A percentile compares a stretch with the other conserved stretches of the same genome.
Conservation (phyloP, 1,140 invertebrate genomes). For the Drosophila kanapiae region DNA sequence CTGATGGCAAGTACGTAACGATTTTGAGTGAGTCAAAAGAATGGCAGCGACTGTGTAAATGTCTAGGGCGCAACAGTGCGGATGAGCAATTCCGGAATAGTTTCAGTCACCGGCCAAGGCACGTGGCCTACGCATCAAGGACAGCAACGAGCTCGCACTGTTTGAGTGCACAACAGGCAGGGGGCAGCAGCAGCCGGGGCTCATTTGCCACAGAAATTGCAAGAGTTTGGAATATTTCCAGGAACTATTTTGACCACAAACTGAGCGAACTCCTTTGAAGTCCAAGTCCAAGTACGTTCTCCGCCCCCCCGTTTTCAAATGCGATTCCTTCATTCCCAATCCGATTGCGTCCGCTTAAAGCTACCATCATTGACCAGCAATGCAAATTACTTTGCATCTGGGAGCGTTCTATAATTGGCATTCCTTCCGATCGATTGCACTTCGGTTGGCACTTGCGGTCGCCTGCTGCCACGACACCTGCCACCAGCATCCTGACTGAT, state of each 20-base stretch:
- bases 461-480: conserved; percentile 1
- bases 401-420: conserved; percentile 33
- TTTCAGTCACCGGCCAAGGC: conserved; percentile 1
- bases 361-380: conserved; percentile 8
- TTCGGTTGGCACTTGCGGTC: not conserved
- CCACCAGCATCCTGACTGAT: not conserved
- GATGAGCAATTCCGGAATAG: conserved; percentile 46
- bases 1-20: not conserved
- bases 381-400: conserved; percentile 29
- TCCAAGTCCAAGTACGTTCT: not conserved
- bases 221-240: conserved; percentile 23
- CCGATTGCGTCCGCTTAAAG: conserved; percentile 9
- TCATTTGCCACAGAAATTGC: conserved; percentile 23
- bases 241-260: conserved; percentile 23
- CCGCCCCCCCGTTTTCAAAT: not conserved
- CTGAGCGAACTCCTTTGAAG: conserved; percentile 11
- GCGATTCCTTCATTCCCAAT: conserved; percentile 5
- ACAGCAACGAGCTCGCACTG: not conserved
- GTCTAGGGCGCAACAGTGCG: conserved; percentile 33
- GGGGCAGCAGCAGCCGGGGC: not conserved
- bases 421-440: conserved; percentile 26
- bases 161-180: not conserved
- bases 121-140: conserved; percentile 2
- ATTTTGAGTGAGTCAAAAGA: conserved; percentile 7
- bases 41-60: not conserved